phyloP scores from a whole-genome alignment of 1,140 invertebrate genomes.

The Halictus rubicundus region DNA sequence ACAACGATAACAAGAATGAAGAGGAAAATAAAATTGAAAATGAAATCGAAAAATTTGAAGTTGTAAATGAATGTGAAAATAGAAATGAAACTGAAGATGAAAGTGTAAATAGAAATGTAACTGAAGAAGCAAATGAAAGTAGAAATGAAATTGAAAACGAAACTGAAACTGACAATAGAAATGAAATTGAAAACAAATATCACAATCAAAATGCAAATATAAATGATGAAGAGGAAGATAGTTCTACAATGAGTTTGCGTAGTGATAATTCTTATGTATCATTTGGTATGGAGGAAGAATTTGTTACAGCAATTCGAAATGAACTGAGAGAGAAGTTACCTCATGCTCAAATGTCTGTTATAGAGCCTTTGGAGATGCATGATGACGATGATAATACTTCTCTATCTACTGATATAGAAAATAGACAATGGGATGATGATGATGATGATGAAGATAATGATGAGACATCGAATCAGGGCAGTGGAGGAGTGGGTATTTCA shows the following conservation, averaged over 20 bases:
- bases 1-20: neutral
- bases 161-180: conserved; percentile 48
- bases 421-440: conserved; percentile 72
- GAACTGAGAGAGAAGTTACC: conserved; percentile 87
- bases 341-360: conserved; percentile 82
- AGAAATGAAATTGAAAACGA: neutral
- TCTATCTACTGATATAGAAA: conserved; percentile 63
- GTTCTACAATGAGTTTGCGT: conserved; percentile 75
- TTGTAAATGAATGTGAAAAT: conserved; percentile 60
- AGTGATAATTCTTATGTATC: conserved; percentile 82
- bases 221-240: conserved; percentile 74
- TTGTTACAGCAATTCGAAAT: conserved; percentile 85
- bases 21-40: conserved; percentile 68
- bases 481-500: conserved; percentile 73
- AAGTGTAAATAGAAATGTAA: neutral
- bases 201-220: conserved; percentile 16
- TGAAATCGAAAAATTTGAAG: conserved; percentile 66
- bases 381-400: conserved; percentile 75
- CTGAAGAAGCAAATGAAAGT: neutral
- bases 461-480: conserved; percentile 67
- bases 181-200: conserved; percentile 33
- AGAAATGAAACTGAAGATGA: neutral
- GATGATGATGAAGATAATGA: conserved; percentile 71
- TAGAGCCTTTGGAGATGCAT: conserved; percentile 72
- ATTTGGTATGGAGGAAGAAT: conserved; percentile 85